A percentile compares a stretch with the other conserved stretches of the same genome.
These are phyloP conservation scores for Eurosta solidaginis DNA, from an alignment of 1,140 invertebrate genomes.

Conservation along the genomic window DNA sequence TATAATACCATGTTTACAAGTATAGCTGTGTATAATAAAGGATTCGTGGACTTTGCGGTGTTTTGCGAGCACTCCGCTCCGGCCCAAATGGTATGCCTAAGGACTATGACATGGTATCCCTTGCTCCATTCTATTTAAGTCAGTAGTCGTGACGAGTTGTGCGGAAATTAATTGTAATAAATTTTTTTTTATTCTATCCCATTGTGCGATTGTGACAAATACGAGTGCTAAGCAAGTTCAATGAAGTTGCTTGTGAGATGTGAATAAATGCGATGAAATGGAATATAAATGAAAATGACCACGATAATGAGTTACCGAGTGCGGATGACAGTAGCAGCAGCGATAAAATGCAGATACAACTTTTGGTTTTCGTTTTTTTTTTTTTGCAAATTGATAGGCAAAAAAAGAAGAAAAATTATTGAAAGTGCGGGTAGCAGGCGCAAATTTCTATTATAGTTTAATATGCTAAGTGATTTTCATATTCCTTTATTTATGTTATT, in stretches of 20 bases:
- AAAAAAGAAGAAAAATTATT: not conserved
- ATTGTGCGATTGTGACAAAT: not conserved
- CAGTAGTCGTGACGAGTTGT: too few relatives aligned
- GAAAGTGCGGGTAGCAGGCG: not conserved
- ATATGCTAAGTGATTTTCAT: conserved; percentile 14
- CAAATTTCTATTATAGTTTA: conserved; percentile 8
- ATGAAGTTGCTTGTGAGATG: not conserved
- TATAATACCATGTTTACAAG: too few relatives aligned
- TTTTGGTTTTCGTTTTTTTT: not conserved
- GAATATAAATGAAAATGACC: conserved; percentile 14
- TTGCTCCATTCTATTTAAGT: too few relatives aligned
- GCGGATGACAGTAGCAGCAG: conserved; percentile 8
- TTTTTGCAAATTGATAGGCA: not conserved
- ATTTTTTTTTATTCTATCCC: too few relatives aligned
- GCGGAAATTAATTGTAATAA: too few relatives aligned
- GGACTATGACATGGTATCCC: too few relatives aligned
- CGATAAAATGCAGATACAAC: conserved; percentile 21
- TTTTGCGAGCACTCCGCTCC: too few relatives aligned
- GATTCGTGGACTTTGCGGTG: too few relatives aligned
- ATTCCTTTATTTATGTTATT: not conserved
- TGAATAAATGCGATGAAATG: not conserved
- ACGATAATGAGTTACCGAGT: conserved; percentile 17
- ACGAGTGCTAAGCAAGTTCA: not conserved
- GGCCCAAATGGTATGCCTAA: too few relatives aligned
- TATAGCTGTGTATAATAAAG: too few relatives aligned